These are phyloP conservation scores for Triops cancriformis DNA, from an alignment of 1,140 invertebrate species.

Conservation along the genomic window DNA sequence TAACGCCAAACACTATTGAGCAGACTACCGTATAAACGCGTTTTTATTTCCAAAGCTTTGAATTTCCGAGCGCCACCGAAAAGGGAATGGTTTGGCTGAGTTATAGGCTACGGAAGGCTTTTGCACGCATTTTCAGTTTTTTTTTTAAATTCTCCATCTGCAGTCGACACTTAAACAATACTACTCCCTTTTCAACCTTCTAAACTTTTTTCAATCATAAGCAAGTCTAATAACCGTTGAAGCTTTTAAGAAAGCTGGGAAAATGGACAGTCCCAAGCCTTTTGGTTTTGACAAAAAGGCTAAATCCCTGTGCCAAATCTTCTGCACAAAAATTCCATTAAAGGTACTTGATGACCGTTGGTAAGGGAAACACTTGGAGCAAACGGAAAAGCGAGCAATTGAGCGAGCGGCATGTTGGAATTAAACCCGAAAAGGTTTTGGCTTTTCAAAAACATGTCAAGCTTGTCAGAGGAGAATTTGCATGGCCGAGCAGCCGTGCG, in stretches of 20 bases:
- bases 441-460: slow-evolving; percentile 14
- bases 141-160: too few species aligned
- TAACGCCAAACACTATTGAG: slow-evolving; percentile 13
- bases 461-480: slow-evolving; percentile 9
- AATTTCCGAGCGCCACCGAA: not conserved
- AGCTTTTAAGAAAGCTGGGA: not conserved
- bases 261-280: not conserved
- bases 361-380: not conserved
- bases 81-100: too few species aligned
- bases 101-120: too few species aligned
- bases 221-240: not conserved
- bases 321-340: not conserved
- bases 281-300: not conserved
- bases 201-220: not conserved
- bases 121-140: too few species aligned
- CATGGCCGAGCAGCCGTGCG: slow-evolving; percentile 2
- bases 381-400: not conserved
- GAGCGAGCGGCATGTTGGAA: not conserved
- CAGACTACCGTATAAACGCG: not conserved
- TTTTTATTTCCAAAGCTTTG: not conserved
- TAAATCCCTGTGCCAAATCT: not conserved
- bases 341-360: not conserved
- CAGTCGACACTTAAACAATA: too few species aligned
- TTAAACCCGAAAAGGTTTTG: not conserved
- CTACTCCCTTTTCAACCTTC: not conserved